phyloP scores from a whole-genome alignment of 2,797 vertebrate genomes.

The Eremophila alpestris region DNA sequence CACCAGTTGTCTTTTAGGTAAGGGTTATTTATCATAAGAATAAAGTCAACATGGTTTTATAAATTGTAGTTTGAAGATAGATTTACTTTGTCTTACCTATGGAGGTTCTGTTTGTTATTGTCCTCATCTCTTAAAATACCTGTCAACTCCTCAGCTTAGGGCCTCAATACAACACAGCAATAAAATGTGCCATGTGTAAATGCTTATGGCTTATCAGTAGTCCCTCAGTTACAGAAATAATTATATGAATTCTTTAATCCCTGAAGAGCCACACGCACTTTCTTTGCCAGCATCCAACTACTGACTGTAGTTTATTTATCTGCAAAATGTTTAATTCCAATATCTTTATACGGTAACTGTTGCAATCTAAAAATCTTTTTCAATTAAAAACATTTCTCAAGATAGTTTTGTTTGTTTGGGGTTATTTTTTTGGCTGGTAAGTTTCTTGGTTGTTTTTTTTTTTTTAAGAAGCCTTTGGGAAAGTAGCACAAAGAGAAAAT shows the following conservation, averaged over 20 bases:
- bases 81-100: neutral
- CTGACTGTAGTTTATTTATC: neutral
- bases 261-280: neutral
- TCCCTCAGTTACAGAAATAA: neutral
- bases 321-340: neutral
- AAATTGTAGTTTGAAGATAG: neutral
- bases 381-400: neutral
- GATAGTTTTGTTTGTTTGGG: neutral
- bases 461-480: neutral
- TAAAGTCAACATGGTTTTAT: neutral
- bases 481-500: neutral
- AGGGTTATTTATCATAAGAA: neutral
- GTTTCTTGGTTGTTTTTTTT: neutral
- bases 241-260: neutral
- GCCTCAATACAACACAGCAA: neutral
- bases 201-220: neutral
- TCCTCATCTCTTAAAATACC: neutral
- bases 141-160: neutral
- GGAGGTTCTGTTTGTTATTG: neutral
- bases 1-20: neutral
- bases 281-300: neutral
- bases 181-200: neutral
- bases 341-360: neutral
- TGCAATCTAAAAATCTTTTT: neutral
- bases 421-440: neutral